Base-by-base conservation (phyloP, 37 sponge, comb jelly and placozoan species). In the Mnemiopsis leidyi region DNA sequence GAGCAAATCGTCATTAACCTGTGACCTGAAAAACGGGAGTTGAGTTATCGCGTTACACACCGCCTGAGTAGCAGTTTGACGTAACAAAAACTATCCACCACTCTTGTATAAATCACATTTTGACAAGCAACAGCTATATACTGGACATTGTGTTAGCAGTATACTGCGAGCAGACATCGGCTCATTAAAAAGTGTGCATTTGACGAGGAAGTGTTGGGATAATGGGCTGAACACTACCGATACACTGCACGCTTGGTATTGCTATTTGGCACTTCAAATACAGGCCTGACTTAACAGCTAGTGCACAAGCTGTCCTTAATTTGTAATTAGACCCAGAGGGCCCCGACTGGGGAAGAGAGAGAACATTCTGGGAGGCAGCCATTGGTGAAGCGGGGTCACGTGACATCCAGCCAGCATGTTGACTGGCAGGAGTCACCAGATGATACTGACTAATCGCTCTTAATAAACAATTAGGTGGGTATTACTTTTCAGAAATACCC, bases 251-350 rank as follows among this genome's bases (percentile, higher is more conserved):
- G 61, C 61, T 48, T 48, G 5, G 61, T 48, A 48, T 48, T 48
- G 5, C 13, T 48, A 48, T 48, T 48, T 48, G 61, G 61, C 61
- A 48, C 32, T 13, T 34, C 79, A 77, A 77, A 77, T 9, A 77
- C 9, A 33, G 32, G 32, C 79, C 26, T 77, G 9, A 3, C 25
- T 71, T 77, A 77, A 3, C 32, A 85, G 48, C 38, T 85, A 40
- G 23, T 23, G 61, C 90, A 36, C 40, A 85, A 38, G 40, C 90
- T 40, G 61, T 85, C 90, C 90, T 40, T 85, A 85, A 40, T 85
- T 38, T 85, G 90, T 85, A 85, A 85, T 85, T 85, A 85, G 90
- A 40, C 90, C 90, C 90, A 40, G 24, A 85, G 90, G 90, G 90
- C 36, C 79, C 79, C 16, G 32, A 77, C 79, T 9, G 79, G 36